Percentiles rank a stretch among this genome's conserved stretches.
Conservation (phyloP, 2,113 vertebrate species). For the Malurus elegans region DNA sequence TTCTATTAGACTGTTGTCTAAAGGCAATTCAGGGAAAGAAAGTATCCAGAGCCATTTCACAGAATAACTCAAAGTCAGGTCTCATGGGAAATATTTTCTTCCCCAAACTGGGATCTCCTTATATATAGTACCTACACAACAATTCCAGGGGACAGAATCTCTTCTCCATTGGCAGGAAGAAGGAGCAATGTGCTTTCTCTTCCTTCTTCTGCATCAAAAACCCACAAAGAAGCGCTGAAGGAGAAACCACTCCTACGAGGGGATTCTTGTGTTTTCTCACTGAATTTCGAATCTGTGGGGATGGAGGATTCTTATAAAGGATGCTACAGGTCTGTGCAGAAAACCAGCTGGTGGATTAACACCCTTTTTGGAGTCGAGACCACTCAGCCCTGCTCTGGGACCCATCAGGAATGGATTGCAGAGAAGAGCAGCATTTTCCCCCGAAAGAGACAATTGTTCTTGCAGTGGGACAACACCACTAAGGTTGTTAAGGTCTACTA, state of each 20-base stretch:
- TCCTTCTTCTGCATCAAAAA: background rate
- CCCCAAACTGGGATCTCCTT: background rate
- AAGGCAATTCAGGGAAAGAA: background rate
- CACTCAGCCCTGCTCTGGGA: background rate
- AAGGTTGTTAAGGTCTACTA: background rate
- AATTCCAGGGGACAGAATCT: background rate
- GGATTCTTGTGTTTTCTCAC: background rate
- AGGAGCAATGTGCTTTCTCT: background rate
- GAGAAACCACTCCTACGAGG: background rate
- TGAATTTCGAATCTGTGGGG: background rate
- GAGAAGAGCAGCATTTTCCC: background rate
- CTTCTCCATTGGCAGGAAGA: background rate
- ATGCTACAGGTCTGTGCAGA: background rate
- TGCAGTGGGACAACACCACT: background rate
- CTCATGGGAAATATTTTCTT: background rate
- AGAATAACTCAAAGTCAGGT: background rate
- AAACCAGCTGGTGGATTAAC: background rate
- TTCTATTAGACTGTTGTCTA: background rate
- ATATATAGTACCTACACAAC: background rate
- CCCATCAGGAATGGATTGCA: rapidly evolving
- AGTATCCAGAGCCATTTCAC: background rate
- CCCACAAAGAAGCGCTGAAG: background rate
- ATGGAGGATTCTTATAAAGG: background rate
- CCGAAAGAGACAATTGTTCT: background rate
- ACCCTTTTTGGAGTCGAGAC: background rate